Conservation (phyloP, 53 echinoderm and acorn worm species). For the Actinopyga echinites region DNA sequence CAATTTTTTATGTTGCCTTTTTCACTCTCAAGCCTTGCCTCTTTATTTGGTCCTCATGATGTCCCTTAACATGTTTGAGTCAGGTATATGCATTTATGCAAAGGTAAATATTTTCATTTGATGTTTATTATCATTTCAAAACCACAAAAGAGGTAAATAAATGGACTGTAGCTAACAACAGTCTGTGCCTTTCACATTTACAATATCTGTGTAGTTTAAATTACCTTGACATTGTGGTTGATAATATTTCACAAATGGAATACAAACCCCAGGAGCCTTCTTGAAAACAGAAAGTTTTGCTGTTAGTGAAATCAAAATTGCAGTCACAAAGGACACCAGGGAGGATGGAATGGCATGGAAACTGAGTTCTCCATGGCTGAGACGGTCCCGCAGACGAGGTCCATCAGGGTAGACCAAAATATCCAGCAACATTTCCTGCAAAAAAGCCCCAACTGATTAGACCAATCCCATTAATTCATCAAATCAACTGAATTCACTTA, state of each 20-base stretch:
- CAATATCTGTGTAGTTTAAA: too few species aligned
- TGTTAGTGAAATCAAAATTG: not conserved
- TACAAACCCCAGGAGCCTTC: not conserved
- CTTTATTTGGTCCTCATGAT: too few species aligned
- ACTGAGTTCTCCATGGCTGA: slow-evolving; percentile 94
- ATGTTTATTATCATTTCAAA: too few species aligned
- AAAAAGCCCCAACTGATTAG: not conserved
- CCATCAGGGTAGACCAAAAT: slow-evolving; percentile 81
- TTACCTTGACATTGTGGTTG: too few species aligned
- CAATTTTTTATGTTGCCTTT: too few species aligned
- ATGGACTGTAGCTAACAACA: too few species aligned
- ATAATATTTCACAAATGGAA: not conserved
- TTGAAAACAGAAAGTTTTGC: not conserved
- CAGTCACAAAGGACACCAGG: not conserved
- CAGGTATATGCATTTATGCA: too few species aligned
- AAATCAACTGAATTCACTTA: not conserved
- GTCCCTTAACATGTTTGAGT: too few species aligned
- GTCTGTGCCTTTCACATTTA: too few species aligned
- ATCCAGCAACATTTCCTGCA: slow-evolving; percentile 83
- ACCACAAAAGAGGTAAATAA: too few species aligned
- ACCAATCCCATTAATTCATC: not conserved
- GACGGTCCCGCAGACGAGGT: slow-evolving; percentile 82
- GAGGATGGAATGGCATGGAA: not conserved
- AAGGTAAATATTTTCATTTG: too few species aligned
- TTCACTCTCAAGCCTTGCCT: too few species aligned